Conservation (phyloP, 2,113 vertebrate species). For the Misgurnus anguillicaudatus region DNA sequence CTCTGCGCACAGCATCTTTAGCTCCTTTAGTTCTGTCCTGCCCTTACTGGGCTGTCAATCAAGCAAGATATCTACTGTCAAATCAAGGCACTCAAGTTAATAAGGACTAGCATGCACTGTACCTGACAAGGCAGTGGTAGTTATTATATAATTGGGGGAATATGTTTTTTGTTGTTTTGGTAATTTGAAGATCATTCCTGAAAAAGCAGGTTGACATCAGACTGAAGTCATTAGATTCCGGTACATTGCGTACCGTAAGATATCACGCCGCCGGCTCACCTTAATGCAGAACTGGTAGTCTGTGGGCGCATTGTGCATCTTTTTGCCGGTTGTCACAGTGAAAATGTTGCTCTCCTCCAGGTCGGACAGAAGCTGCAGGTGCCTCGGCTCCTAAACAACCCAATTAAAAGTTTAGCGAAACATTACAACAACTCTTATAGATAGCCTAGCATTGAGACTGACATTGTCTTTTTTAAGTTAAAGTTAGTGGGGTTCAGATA, state of each 20-base stretch:
- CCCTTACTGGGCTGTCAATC: conserved; percentile 85
- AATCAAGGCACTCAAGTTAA: conserved; percentile 44
- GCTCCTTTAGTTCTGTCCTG: conserved; percentile 85
- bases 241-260: too few relatives aligned
- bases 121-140: conserved; percentile 13
- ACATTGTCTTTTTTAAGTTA: too few relatives aligned
- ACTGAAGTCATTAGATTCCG: too few relatives aligned
- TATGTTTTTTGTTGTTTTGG: neutral
- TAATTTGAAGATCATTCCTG: neutral
- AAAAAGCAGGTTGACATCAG: neutral
- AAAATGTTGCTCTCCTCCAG: conserved; percentile 93
- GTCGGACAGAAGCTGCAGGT: conserved; percentile 92
- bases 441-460: neutral
- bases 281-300: conserved; percentile 95
- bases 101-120: conserved; percentile 18
- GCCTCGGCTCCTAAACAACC: conserved; percentile 86
- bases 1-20: conserved; percentile 91
- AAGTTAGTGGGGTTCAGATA: too few relatives aligned
- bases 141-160: neutral
- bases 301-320: conserved; percentile 88
- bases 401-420: neutral
- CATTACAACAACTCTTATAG: neutral
- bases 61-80: conserved; percentile 41
- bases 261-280: conserved; percentile 68
- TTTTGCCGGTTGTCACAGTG: conserved; percentile 84